Conservation (phyloP, 2,113 vertebrate genomes). For the Phaethornis superciliosus region DNA sequence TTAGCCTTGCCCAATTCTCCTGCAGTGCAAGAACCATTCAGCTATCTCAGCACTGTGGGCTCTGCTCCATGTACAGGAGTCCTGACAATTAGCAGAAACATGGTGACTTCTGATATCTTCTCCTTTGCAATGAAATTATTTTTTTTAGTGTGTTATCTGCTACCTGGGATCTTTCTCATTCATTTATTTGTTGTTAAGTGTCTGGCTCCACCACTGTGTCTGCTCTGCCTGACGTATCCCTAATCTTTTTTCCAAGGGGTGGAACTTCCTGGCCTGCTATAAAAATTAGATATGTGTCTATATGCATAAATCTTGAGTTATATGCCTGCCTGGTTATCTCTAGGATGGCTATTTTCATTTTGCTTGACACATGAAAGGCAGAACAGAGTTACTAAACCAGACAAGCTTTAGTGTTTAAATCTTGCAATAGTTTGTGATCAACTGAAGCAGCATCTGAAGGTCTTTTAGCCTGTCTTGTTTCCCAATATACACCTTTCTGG, state of each 20-base stretch:
- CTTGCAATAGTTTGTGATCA: neutral
- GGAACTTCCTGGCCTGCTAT: slow-evolving; percentile 39
- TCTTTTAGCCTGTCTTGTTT: neutral
- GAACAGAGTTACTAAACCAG: neutral
- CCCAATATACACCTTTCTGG: neutral
- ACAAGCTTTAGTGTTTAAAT: neutral
- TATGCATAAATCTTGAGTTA: neutral
- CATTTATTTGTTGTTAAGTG: slow-evolving; percentile 14
- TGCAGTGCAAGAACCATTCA: neutral
- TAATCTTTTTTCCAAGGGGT: slow-evolving; percentile 53
- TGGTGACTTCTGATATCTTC: neutral
- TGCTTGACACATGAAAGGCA: neutral
- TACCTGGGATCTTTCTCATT: slow-evolving; percentile 12
- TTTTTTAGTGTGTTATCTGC: slow-evolving; percentile 1
- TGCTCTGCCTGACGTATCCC: neutral
- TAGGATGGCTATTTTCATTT: slow-evolving; percentile 20
- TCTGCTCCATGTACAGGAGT: neutral
- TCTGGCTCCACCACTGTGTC: neutral
- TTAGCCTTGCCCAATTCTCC: neutral
- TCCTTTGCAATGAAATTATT: neutral
- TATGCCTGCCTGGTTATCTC: neutral
- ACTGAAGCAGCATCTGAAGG: neutral
- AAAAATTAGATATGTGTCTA: neutral
- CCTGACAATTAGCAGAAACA: neutral
- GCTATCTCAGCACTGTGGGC: neutral